Conservation (phyloP, 2,113 vertebrate genomes). For the Notothenia coriiceps region DNA sequence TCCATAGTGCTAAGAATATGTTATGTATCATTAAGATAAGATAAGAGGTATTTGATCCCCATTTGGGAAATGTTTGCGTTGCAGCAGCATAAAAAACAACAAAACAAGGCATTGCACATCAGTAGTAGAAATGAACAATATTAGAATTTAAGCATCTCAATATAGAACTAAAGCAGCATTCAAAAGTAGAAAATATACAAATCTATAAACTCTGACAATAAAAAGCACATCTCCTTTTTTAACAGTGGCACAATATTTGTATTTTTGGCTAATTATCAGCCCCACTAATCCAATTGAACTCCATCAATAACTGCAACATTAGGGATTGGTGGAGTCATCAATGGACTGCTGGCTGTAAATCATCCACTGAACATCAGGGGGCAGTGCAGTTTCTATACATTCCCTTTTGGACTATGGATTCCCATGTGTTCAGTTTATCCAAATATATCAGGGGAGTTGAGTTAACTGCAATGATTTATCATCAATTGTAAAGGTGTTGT, state of each 20-base stretch:
- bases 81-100: no score
- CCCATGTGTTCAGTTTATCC: neutral
- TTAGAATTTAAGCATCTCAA: no score
- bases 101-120: no score
- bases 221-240: neutral
- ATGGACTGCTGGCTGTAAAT: neutral
- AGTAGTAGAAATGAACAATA: no score
- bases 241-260: neutral
- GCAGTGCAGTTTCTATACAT: constrained; percentile 35
- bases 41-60: no score
- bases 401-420: no score
- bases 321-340: neutral
- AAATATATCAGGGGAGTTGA: constrained; percentile 3
- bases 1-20: neutral
- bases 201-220: no score
- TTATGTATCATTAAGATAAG: neutral
- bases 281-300: constrained; percentile 17
- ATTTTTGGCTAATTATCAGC: neutral
- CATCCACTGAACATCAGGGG: constrained; percentile 43
- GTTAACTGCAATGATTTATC: constrained; percentile 24
- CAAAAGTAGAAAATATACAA: no score
- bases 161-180: no score
- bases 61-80: no score
- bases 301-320: constrained; percentile 7
- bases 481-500: neutral